Conservation (phyloP, 2,113 vertebrate genomes). For the Progne subis region DNA sequence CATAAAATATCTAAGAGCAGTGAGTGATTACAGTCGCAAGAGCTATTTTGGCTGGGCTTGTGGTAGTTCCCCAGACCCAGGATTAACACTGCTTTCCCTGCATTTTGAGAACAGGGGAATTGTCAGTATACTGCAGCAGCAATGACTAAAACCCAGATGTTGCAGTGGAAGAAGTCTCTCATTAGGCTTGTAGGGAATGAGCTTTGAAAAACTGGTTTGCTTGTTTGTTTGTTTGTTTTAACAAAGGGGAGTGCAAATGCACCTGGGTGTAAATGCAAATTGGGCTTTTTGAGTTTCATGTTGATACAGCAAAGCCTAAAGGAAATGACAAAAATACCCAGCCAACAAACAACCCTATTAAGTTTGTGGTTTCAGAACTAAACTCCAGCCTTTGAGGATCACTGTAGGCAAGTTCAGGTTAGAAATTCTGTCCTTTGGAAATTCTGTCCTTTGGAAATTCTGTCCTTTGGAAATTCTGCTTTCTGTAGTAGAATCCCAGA, state of each 20-base stretch:
- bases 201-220: conserved; percentile 57
- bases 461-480: neutral
- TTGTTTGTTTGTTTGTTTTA: conserved; percentile 59
- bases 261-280: conserved; percentile 61
- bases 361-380: conserved; percentile 30
- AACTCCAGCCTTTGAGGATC: conserved; percentile 25
- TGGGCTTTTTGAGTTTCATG: conserved; percentile 45
- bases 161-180: conserved; percentile 58
- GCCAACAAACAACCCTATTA: conserved; percentile 13
- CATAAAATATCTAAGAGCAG: conserved; percentile 46
- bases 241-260: conserved; percentile 38
- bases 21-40: neutral
- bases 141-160: conserved; percentile 60
- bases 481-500: neutral
- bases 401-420: neutral
- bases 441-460: conserved; percentile 1
- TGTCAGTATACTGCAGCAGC: conserved; percentile 22
- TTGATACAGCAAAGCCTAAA: conserved; percentile 59
- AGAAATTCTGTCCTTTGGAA: conserved; percentile 11
- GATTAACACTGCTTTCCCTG: conserved; percentile 14
- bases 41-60: neutral
- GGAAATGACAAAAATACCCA: conserved; percentile 45
- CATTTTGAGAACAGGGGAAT: neutral
- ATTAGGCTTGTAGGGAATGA: neutral
- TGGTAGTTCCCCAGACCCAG: neutral